phyloP scores from a whole-genome alignment of 2,888 invertebrate genomes.

The Chrysotoxum bicinctum region DNA sequence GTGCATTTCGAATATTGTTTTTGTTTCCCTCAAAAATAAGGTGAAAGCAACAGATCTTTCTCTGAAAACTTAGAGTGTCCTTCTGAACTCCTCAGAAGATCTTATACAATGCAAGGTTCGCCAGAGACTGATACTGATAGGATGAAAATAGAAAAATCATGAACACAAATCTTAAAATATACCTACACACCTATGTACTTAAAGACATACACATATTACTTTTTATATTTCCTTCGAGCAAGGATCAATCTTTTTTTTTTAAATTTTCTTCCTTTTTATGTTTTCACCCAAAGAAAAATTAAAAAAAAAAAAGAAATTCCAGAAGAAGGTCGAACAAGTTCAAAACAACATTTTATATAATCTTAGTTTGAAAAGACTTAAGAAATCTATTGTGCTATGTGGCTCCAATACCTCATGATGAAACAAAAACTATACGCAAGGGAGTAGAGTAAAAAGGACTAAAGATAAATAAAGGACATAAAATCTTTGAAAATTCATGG shows the following conservation, averaged over 20 bases:
- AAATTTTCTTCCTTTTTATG: background rate
- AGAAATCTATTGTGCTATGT: constrained; percentile 22
- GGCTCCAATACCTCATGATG: constrained; percentile 18
- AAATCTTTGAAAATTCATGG: background rate
- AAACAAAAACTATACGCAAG: background rate
- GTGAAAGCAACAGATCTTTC: too few species aligned
- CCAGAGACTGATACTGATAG: background rate
- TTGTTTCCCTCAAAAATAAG: too few species aligned
- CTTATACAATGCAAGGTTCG: background rate
- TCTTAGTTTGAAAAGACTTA: constrained; percentile 37
- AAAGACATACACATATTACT: too few species aligned
- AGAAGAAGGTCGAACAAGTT: constrained; percentile 60
- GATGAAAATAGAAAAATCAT: background rate
- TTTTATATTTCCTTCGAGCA: background rate
- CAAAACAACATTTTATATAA: constrained; percentile 3
- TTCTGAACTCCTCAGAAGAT: background rate
- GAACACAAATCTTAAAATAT: background rate
- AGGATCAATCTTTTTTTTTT: constrained; percentile 19
- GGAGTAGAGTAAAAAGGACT: background rate
- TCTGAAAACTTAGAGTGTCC: background rate
- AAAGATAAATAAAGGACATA: constrained; percentile 34
- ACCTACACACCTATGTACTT: background rate
- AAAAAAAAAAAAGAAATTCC: constrained; percentile 14
- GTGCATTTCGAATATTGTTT: too few species aligned
- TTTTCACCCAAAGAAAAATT: background rate